Evolutionary conservation across 1,140 invertebrate species (phyloP), one percentile per base, ranked within the genome.

Genomic region (Pseudomyrmex gracilis): DNA sequence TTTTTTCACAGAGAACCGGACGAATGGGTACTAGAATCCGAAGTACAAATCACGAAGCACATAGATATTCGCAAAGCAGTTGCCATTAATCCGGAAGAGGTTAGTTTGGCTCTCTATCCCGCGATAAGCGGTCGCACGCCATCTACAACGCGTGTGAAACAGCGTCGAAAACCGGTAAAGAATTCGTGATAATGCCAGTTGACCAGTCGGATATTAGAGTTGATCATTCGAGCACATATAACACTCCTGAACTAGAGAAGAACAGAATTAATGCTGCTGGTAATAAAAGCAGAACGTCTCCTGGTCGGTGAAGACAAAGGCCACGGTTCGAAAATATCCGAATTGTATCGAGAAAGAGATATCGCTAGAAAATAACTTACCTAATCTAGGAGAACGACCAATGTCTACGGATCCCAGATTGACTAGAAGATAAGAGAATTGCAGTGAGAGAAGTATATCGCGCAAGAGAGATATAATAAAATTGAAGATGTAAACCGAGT

Each of bases 11-110:
- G 96, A 80, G 92, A 95, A 89, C 94, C 95, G 34, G 96, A 96
- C 89, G 95, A 96, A 90, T 96, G 96, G 96, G 93, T 96, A 17
- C 87, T 94, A 8, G 95, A 96, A 90, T 95, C 95, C 47, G 95
- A 96, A 89, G 95, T 95, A 88, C 93, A 93, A 87, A 89, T 85
- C n/a, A 94, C 90, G 47, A 95, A 95, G 84, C 90, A 93, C 76
- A 94, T 96, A n/a, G 92, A 92, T 58, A 95, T 96, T 78, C 93
- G 95, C 3, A 91, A 93, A 20, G 92, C 95, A 20, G 93, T 95
- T 45, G 82, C 93, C 8, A 90, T 88, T 5, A 90, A 93, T 0
- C 92, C 93, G 22, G 91, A 94, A 43, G 93, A 93, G 60, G 90
- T 95, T 8, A 90, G 85, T 34, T 58, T 89, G 47, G 84, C 90